Evolutionary conservation across 2,797 vertebrate species (phyloP).

Genomic region (Crocodylus rhombifer): DNA sequence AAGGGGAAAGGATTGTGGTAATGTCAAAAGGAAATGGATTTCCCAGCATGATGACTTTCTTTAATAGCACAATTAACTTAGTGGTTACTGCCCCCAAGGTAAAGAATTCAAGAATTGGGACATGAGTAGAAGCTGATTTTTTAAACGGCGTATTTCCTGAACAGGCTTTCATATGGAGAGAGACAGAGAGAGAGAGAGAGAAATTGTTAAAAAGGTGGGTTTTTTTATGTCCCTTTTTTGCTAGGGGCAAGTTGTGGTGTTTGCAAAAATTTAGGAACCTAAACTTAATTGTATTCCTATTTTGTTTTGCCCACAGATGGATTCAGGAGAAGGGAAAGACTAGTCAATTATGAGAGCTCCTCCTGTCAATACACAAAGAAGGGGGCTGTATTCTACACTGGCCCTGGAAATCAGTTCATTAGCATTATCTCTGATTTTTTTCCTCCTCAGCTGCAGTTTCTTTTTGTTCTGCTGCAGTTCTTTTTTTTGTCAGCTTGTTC

Average conservation of each 20-base stretch:
- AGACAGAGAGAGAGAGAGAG: neutral
- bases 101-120: neutral
- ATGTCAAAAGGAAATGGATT: neutral
- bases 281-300: neutral
- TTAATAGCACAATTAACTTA: neutral
- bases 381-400: neutral
- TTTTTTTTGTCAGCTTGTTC: slow-evolving; percentile 18
- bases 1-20: neutral
- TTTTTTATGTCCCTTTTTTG: neutral
- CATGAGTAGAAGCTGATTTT: neutral
- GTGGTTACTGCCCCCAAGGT: neutral
- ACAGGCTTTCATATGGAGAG: neutral
- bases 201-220: neutral
- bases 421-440: neutral
- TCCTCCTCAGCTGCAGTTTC: neutral
- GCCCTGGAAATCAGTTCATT: slow-evolving; percentile 8
- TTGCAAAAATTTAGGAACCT: neutral
- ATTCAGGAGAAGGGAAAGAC: neutral
- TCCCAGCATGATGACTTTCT: neutral
- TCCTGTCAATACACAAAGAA: neutral
- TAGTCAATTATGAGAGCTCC: neutral
- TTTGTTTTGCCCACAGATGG: neutral
- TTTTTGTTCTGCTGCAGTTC: neutral
- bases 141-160: neutral
- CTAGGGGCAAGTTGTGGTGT: neutral